phyloP scores from a whole-genome alignment of 2,888 invertebrate genomes.

The Mimumesa dahlbomi region DNA sequence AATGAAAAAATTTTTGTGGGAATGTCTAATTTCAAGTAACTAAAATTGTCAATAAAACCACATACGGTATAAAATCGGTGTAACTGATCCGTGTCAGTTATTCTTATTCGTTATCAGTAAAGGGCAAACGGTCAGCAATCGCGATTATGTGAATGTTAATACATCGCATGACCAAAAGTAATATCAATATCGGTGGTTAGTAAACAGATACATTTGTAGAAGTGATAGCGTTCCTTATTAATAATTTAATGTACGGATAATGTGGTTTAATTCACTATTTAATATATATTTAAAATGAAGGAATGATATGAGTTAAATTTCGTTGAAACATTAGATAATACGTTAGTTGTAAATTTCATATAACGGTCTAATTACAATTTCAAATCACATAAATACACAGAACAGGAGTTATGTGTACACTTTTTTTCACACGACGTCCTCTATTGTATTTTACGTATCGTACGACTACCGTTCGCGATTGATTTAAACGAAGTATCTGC shows the following conservation, averaged over 20 bases:
- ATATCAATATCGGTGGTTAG: neutral
- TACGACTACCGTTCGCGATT: neutral
- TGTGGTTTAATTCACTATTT: neutral
- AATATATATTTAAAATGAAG: too few relatives aligned
- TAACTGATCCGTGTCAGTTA: neutral
- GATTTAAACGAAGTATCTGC: neutral
- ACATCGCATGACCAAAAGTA: neutral
- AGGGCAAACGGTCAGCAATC: conserved; percentile 26
- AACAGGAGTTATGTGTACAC: too few relatives aligned
- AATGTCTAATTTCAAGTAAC: too few relatives aligned
- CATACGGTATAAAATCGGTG: neutral
- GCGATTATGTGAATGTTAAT: conserved; percentile 20
- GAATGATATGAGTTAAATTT: too few relatives aligned
- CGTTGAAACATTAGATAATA: too few relatives aligned
- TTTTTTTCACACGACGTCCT: neutral
- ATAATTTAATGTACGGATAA: neutral
- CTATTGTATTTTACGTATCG: neutral
- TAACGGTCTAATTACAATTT: too few relatives aligned
- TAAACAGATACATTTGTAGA: neutral
- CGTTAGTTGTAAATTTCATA: too few relatives aligned
- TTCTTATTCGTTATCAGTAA: conserved; percentile 10
- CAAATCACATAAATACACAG: too few relatives aligned
- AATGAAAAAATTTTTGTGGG: conserved; percentile 16
- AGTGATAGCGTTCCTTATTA: neutral
- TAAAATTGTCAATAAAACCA: neutral